Evolutionary conservation across 2,888 invertebrate species (phyloP).

Genomic region (Xylota sylvarum): DNA sequence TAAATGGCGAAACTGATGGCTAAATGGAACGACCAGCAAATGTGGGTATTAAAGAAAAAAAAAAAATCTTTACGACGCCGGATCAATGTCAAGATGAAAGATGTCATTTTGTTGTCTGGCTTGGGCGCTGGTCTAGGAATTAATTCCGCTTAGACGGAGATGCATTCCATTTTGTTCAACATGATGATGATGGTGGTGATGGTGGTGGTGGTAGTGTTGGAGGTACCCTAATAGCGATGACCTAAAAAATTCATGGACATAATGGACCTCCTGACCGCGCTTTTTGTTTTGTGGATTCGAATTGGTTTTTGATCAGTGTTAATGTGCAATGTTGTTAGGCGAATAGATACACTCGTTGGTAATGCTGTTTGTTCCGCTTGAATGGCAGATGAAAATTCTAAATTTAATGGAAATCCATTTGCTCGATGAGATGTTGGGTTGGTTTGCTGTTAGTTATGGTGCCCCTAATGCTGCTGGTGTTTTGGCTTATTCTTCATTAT

Average conservation of each 20-base stretch:
- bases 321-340: slow-evolving; percentile 38
- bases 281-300: slow-evolving; percentile 50
- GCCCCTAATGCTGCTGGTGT: slow-evolving; percentile 35
- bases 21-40: slow-evolving; percentile 33
- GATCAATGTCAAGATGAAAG: slow-evolving; percentile 71
- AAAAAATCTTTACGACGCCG: slow-evolving; percentile 48
- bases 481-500: slow-evolving; percentile 62
- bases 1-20: slow-evolving; percentile 32
- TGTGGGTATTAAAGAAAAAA: slow-evolving; percentile 24
- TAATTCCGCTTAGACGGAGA: slow-evolving; percentile 11
- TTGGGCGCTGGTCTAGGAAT: slow-evolving; percentile 55
- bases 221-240: slow-evolving; percentile 40
- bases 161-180: slow-evolving; percentile 10
- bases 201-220: background rate
- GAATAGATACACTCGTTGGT: background rate
- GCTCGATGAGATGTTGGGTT: slow-evolving; percentile 50
- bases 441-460: slow-evolving; percentile 13
- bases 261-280: slow-evolving; percentile 38
- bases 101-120: slow-evolving; percentile 67
- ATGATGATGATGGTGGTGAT: background rate
- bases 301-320: slow-evolving; percentile 53
- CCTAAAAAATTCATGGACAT: slow-evolving; percentile 47
- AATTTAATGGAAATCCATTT: slow-evolving; percentile 73
- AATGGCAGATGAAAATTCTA: slow-evolving; percentile 52
- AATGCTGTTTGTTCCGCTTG: slow-evolving; percentile 64